A percentile compares a stretch with the other conserved stretches of the same genome.
These are phyloP conservation scores for Turritopsis rubra DNA, from an alignment of 30 jellyfish, hydroid and myxozoan genomes.

Conservation along the genomic window DNA sequence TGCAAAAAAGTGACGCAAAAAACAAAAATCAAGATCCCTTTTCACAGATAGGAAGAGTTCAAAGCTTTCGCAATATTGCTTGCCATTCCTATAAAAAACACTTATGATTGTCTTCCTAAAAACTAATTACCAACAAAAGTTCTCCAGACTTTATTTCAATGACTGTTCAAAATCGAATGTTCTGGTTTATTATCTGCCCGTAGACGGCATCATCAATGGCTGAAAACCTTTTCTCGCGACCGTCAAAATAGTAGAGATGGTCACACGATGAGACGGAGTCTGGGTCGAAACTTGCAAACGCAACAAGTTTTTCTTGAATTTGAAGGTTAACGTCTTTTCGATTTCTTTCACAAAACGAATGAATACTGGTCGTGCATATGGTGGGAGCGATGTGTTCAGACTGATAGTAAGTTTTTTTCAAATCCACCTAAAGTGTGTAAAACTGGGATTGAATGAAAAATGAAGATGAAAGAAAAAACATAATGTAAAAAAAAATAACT, in stretches of 20 bases:
- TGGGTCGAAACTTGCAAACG: conserved; percentile 61
- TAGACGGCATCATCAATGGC: conserved; percentile 41
- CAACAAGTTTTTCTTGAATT: conserved; percentile 62
- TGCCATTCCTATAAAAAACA: no score
- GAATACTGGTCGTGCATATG: conserved; percentile 85
- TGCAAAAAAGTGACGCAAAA: no score
- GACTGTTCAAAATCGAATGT: conserved; percentile 50
- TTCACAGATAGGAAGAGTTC: no score
- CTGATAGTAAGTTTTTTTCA: conserved; percentile 30
- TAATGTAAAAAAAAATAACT: not conserved
- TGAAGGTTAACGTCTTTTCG: conserved; percentile 70
- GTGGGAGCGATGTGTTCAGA: conserved; percentile 56
- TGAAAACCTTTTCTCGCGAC: conserved; percentile 32
- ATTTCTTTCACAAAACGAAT: conserved; percentile 46
- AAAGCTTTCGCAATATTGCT: no score
- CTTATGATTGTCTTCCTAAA: no score
- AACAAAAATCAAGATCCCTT: no score
- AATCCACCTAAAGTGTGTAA: conserved; percentile 34
- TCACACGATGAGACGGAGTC: conserved; percentile 39
- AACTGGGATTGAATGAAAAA: not conserved
- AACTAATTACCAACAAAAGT: no score
- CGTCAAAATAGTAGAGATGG: conserved; percentile 50
- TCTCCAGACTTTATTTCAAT: not conserved
- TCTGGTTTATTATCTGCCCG: conserved; percentile 40
- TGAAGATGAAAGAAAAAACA: not conserved